Evolutionary conservation across 1,140 invertebrate genomes (phyloP), one percentile per base, ranked within the genome.

Genomic region (Coelopa frigida): DNA sequence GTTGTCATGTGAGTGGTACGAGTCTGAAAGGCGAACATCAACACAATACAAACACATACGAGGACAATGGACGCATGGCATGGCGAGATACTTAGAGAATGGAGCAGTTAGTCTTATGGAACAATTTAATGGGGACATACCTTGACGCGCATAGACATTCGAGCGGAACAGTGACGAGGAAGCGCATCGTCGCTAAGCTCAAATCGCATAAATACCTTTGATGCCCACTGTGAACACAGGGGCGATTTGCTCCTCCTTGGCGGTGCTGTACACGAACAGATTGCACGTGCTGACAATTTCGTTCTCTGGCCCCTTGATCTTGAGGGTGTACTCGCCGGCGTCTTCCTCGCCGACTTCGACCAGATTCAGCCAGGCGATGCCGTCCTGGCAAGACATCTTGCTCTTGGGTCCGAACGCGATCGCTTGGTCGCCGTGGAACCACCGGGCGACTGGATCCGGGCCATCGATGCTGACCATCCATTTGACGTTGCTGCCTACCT

Each of bases 401-500:
- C 71, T 76, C 24, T 70, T 72, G 33, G 61, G 66, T 1, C 70
- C 54, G 15, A 59, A 57, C 18, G 52, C 43, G 10, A 79, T 60
- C 5, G 72, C 70, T 14, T 59, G 52, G 49, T 75, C 63, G 4
- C 76, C 78, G 54, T 87, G 78, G 33, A 79, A 80, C 85, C 86
- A 92, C 45, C 80, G 76, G 6, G 90, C 73, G 27, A 75, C 72
- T 4, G 87, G 84, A 42, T 84, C 82, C 32, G 78, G 74, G 12
- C 84, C 84, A 50, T 89, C 76, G 3, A 90, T 77, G 37, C 80
- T 80, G 48, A 88, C 90, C 37, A 82, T 83, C 41, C 93, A 70
- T 55, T 78, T 80, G 7, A 85, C 77, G 31, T 75, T 72, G 40
- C 78, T 78, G 18, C 79, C 80, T 18, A 73, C 71, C 1, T 75